Base-by-base conservation (phyloP, 2,888 invertebrate genomes). In the Meteorus colon region DNA sequence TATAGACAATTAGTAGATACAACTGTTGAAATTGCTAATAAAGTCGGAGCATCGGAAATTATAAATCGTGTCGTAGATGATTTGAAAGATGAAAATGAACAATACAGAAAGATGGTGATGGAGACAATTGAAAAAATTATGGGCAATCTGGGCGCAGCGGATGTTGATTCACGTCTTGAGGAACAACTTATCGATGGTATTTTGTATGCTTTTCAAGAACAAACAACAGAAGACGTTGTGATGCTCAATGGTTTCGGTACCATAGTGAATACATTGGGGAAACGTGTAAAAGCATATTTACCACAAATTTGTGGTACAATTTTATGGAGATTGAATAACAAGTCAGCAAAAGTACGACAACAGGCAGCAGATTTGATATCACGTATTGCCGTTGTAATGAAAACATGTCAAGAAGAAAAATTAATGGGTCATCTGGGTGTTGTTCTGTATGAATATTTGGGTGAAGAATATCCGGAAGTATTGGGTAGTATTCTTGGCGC, bases 271-370 rank as follows among this genome's bases (percentile, higher is more conserved):
- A 97, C 98, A 82, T 91, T 99, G 74, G 98, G 98, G 8, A 98
- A 98, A 90, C 92, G 99, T 55, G 98, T 99, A 5, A 99, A 99
- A 90, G 97, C 99, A 0, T 99, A 99, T 89, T 91, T 99, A 84
- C 99, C 99, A 0, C 99, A 99, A 91, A 99, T 99, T 87, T 99
- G 99, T 89, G 99, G 99, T 92, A 99, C 99, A 1, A 99, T 99
- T 86, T 92, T 99, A 69, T 99, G 99, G 99, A 94, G 99, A 79
- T 93, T 99, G 88, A 99, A 99, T 91, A 99, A 99, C 90, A 99
- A 99, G 91, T 98, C 98, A 0, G 99, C 99, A 1, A 99, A 99
- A 91, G 99, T 97, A 10, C 94, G 99, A 74, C 99, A 99, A 89
- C 99, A 99, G 90, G 99, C 99, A 0, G 99, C 99, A 1, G 99